Evolutionary conservation across 2,113 vertebrate genomes (phyloP).

Genomic region (Pithys albifrons): DNA sequence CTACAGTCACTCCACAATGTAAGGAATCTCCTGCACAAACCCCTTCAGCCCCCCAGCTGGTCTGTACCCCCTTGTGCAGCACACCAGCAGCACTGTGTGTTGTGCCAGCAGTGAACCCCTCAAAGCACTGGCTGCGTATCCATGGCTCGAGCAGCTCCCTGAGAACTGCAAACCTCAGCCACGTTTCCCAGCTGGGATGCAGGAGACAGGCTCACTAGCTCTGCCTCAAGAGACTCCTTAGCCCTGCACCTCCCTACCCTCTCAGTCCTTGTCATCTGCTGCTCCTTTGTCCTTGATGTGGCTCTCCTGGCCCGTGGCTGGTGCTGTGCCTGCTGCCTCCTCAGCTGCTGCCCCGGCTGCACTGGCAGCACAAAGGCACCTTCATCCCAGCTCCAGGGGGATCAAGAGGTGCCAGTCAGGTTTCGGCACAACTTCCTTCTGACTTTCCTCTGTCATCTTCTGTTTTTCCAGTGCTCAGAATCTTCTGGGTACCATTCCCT

Average conservation of each 20-base stretch:
- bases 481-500: background rate
- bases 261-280: background rate
- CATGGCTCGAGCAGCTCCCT: background rate
- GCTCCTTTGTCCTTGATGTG: background rate
- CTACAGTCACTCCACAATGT: background rate
- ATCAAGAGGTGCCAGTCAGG: background rate
- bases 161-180: background rate
- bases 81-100: background rate
- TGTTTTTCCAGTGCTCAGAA: background rate
- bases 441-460: background rate
- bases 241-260: background rate
- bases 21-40: background rate
- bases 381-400: background rate
- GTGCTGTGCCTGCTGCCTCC: rapidly evolving
- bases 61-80: background rate
- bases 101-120: background rate
- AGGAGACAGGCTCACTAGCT: background rate
- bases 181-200: rapidly evolving
- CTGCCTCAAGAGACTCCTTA: background rate
- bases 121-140: rapidly evolving
- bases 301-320: rapidly evolving
- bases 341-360: rapidly evolving
- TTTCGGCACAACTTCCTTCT: background rate
- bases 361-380: background rate
- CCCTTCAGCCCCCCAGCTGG: background rate